phyloP scores from a whole-genome alignment of 2,888 invertebrate genomes.

The Oscheius myriophilus region DNA sequence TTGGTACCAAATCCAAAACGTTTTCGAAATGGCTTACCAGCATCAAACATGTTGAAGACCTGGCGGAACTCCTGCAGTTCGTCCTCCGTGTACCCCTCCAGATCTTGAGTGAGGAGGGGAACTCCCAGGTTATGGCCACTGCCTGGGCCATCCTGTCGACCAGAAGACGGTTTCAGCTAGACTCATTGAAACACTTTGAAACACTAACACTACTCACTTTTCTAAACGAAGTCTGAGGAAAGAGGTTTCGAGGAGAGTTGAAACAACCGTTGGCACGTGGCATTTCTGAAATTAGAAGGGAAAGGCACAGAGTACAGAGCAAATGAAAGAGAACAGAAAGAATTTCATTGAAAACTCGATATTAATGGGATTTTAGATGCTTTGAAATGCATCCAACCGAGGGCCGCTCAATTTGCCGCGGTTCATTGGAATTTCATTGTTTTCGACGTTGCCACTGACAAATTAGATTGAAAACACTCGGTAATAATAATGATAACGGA shows the following conservation, averaged over 20 bases:
- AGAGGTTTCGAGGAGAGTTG: conserved; percentile 30
- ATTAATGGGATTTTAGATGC: too few species aligned
- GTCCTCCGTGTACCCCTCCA: conserved; percentile 57
- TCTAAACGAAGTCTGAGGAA: conserved; percentile 17
- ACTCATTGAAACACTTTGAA: background rate
- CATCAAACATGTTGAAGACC: conserved; percentile 69
- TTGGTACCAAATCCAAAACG: too few species aligned
- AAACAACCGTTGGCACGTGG: conserved; percentile 31
- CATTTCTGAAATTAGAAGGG: background rate
- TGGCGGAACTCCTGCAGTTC: conserved; percentile 67
- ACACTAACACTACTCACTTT: background rate
- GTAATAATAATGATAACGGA: too few species aligned
- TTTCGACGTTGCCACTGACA: too few species aligned
- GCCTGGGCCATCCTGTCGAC: conserved; percentile 9
- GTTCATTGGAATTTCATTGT: too few species aligned
- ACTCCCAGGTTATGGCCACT: conserved; percentile 2
- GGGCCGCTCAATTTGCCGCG: too few species aligned
- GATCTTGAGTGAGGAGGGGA: conserved; percentile 7
- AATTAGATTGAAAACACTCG: too few species aligned
- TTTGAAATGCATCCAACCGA: too few species aligned
- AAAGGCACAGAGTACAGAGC: background rate
- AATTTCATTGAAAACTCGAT: too few species aligned
- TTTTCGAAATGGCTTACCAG: too few species aligned
- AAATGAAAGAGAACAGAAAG: background rate
- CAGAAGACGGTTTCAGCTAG: conserved; percentile 17